phyloP scores from a whole-genome alignment of 2,888 invertebrate genomes.

The Nineta flava region DNA sequence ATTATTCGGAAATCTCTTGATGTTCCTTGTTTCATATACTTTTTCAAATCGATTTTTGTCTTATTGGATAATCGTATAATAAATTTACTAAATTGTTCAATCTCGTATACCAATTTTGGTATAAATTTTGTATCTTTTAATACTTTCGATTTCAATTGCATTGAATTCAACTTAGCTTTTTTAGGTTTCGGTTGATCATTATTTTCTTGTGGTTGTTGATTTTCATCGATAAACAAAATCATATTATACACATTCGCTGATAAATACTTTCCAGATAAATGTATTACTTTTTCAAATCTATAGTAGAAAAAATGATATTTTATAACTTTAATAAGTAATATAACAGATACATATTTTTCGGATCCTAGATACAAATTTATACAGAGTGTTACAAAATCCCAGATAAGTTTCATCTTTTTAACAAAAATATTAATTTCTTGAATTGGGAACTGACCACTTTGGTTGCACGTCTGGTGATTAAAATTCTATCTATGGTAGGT shows the following conservation, averaged over 20 bases:
- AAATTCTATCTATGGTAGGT: no score
- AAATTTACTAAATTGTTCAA: slow-evolving; percentile 44
- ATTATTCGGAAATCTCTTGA: slow-evolving; percentile 48
- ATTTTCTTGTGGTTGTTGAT: slow-evolving; percentile 23
- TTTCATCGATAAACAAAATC: slow-evolving; percentile 39
- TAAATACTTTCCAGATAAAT: slow-evolving; percentile 40
- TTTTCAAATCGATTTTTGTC: slow-evolving; percentile 36
- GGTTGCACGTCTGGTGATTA: no score
- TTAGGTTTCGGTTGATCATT: slow-evolving; percentile 17
- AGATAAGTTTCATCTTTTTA: no score
- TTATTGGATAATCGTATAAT: slow-evolving; percentile 41
- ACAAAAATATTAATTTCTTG: no score
- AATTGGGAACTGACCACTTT: no score
- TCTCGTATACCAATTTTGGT: slow-evolving; percentile 45
- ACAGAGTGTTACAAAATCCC: no score
- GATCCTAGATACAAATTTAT: no score
- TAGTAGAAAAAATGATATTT: background rate
- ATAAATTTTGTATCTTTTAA: slow-evolving; percentile 43
- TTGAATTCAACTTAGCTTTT: slow-evolving; percentile 18
- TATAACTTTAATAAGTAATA: no score
- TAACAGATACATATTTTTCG: no score
- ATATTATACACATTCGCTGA: slow-evolving; percentile 37
- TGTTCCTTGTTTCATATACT: slow-evolving; percentile 41
- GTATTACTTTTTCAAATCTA: slow-evolving; percentile 38
- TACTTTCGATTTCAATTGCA: slow-evolving; percentile 30